Conservation (phyloP, 2,888 invertebrate species). For the Cosmopolites sordidus region DNA sequence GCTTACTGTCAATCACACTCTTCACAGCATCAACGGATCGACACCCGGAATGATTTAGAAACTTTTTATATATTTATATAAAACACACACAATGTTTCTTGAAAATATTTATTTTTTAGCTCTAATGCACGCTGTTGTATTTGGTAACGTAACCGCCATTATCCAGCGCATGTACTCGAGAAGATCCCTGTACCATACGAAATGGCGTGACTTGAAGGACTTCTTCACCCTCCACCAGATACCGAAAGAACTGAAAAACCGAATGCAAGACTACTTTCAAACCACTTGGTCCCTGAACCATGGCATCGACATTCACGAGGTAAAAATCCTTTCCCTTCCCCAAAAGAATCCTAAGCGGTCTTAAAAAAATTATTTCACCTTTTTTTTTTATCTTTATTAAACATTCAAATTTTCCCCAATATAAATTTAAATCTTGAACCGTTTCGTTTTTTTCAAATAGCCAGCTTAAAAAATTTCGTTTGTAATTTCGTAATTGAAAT, state of each 20-base stretch:
- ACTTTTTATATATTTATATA: too few species aligned
- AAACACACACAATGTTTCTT: too few species aligned
- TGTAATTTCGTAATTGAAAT: too few species aligned
- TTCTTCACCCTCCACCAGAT: constrained; percentile 92
- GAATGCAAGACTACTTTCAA: constrained; percentile 97
- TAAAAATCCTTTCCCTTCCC: too few species aligned
- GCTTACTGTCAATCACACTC: too few species aligned
- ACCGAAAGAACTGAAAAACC: constrained; percentile 88
- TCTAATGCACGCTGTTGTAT: constrained; percentile 95
- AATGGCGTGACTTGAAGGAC: constrained; percentile 93
- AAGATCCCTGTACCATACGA: constrained; percentile 88
- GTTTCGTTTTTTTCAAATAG: too few species aligned
- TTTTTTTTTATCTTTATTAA: too few species aligned
- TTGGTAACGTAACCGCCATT: constrained; percentile 96
- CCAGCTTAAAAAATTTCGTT: too few species aligned
- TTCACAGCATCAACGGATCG: too few species aligned
- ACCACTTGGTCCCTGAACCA: constrained; percentile 98
- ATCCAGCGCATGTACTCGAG: constrained; percentile 96
- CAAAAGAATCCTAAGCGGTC: constrained; percentile 27
- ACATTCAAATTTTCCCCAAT: too few species aligned
- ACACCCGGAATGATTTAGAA: too few species aligned
- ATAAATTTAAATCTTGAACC: too few species aligned
- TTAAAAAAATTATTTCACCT: neutral
- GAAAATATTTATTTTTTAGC: constrained; percentile 65
- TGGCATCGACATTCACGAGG: constrained; percentile 95